These are phyloP conservation scores for Sander vitreus DNA, from an alignment of 2,113 vertebrate species.

Conservation along the genomic window DNA sequence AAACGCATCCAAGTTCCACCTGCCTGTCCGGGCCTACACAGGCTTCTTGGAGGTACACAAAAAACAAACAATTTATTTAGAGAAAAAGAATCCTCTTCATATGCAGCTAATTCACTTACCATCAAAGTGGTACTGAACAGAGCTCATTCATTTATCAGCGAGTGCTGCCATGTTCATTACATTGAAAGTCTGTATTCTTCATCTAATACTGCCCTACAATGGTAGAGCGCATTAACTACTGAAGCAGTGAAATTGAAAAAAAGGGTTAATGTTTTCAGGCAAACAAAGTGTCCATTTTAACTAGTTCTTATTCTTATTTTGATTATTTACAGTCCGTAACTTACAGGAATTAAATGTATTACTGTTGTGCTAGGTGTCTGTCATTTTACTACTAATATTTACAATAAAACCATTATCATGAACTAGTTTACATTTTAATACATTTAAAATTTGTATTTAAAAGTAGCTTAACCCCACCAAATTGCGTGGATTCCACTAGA, in stretches of 20 bases:
- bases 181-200: not conserved
- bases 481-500: not conserved
- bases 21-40: constrained; percentile 96
- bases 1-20: constrained; percentile 97
- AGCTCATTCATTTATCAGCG: not conserved
- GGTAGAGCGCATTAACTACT: no score
- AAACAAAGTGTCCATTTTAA: no score
- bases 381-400: not conserved
- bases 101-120: no score
- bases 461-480: not conserved
- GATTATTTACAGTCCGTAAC: not conserved
- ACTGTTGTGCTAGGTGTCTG: not conserved
- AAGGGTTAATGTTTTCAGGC: no score
- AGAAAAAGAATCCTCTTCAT: no score
- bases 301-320: not conserved
- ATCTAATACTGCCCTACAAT: not conserved
- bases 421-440: not conserved
- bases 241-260: not conserved
- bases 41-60: constrained; percentile 93
- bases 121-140: no score
- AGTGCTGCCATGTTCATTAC: no score
- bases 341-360: not conserved
- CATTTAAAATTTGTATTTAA: no score
- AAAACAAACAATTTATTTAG: not conserved
- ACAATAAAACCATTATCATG: no score